These are phyloP conservation scores for Halisarca cf. caerulea DNA, from an alignment of 37 sponge, comb jelly and placozoan species.

Conservation along the genomic window DNA sequence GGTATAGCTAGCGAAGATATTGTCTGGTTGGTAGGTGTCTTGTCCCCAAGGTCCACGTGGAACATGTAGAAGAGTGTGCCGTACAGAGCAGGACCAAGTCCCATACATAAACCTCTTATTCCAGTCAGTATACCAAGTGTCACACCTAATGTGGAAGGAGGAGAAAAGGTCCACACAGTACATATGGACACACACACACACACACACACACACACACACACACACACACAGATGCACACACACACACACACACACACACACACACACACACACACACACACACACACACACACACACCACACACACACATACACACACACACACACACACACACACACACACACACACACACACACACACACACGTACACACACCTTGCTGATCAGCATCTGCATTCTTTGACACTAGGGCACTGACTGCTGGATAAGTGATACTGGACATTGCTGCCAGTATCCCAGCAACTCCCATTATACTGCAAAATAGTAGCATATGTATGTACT, in stretches of 20 bases:
- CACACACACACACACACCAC: constrained; percentile 10
- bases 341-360: constrained; percentile 27
- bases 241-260: constrained; percentile 28
- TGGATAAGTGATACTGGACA: constrained; percentile 83
- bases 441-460: constrained; percentile 71
- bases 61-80: constrained; percentile 84
- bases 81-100: constrained; percentile 87
- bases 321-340: constrained; percentile 10
- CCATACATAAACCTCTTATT: constrained; percentile 86
- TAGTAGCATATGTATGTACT: background rate
- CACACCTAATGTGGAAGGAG: constrained; percentile 42
- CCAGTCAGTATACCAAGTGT: constrained; percentile 87
- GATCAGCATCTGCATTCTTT: constrained; percentile 70
- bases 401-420: constrained; percentile 83
- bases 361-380: constrained; percentile 63
- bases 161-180: background rate
- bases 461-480: constrained; percentile 69
- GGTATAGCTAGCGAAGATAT: no score
- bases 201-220: constrained; percentile 24
- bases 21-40: background rate
- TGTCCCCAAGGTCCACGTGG: constrained; percentile 65
- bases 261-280: constrained; percentile 19
- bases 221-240: background rate
- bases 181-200: background rate
- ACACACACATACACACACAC: constrained; percentile 25